Evolutionary conservation across 2,797 vertebrate species (phyloP), one percentile per base, ranked within the genome.

Genomic region (Acrocephalus scirpaceus): DNA sequence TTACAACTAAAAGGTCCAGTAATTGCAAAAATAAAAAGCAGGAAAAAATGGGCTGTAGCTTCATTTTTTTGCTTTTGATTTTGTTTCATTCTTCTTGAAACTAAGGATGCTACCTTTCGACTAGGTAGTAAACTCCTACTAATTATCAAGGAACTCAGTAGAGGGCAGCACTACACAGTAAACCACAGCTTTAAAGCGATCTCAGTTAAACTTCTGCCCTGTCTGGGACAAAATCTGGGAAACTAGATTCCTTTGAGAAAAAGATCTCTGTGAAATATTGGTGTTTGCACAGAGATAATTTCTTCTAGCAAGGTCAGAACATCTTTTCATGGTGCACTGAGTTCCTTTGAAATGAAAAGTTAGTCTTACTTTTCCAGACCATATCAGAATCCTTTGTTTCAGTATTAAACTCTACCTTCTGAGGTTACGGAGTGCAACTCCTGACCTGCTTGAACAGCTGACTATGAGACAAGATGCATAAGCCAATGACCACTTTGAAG

Each of bases 121-220:
- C 34, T 47, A 18, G 5, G 36, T 13, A 48, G 13, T 13, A 4
- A 45, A 76, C 20, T 25, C 25, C 29, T 64, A 17, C 34, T 85
- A 78, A 86, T 53, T 84, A 57, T n/a, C n/a, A 30, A 84, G 30
- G 13, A 69, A 73, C 77, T 84, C 93, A 89, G 92, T 80, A 96
- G 91, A 89, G 94, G 93, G 93, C 86, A 93, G 93, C 57, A 26
- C 93, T 62, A 82, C 42, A 84, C 45, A 94, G 88, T 92, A 89
- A 94, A 92, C 50, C 26, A 32, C 27, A 10, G 6, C 5, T 51
- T 67, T 57, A 12, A 40, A 58, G 27, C 32, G 6, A 3, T 4
- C 13, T 47, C 27, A 5, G 7, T n/a, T 50, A 34, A 38, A 50
- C 7, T 56, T 67, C 45, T 71, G 18, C 25, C 7, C 8, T 32